phyloP scores from a whole-genome alignment of 2,113 vertebrate genomes.

The Ginglymostoma cirratum region DNA sequence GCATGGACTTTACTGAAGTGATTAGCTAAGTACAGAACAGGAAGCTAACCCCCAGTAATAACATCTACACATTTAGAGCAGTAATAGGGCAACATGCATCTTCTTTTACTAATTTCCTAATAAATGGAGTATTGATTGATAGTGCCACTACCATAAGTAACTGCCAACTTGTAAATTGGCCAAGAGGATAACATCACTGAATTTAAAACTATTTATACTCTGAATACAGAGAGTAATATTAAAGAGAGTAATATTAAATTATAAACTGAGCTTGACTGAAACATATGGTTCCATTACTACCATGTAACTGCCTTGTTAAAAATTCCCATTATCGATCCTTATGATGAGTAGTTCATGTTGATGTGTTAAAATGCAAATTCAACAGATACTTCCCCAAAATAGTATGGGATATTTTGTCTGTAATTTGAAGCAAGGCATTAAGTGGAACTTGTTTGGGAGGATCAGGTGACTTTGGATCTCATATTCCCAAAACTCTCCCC shows the following conservation, averaged over 20 bases:
- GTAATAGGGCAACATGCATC: neutral
- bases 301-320: neutral
- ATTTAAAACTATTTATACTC: neutral
- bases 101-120: neutral
- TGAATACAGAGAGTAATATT: neutral
- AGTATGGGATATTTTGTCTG: neutral
- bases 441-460: neutral
- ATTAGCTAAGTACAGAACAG: neutral
- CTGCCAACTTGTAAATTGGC: neutral
- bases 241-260: neutral
- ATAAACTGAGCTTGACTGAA: neutral
- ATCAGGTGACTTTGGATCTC: neutral
- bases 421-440: neutral
- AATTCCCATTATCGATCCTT: neutral
- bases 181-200: neutral
- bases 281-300: neutral
- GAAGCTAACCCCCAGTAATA: neutral
- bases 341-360: neutral
- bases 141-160: neutral
- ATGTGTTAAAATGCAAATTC: neutral
- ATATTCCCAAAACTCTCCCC: neutral
- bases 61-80: neutral
- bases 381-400: neutral
- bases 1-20: neutral
- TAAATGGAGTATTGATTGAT: neutral